These are phyloP conservation scores for Microchirus variegatus DNA, from an alignment of 2,797 vertebrate genomes.

Conservation along the genomic window DNA sequence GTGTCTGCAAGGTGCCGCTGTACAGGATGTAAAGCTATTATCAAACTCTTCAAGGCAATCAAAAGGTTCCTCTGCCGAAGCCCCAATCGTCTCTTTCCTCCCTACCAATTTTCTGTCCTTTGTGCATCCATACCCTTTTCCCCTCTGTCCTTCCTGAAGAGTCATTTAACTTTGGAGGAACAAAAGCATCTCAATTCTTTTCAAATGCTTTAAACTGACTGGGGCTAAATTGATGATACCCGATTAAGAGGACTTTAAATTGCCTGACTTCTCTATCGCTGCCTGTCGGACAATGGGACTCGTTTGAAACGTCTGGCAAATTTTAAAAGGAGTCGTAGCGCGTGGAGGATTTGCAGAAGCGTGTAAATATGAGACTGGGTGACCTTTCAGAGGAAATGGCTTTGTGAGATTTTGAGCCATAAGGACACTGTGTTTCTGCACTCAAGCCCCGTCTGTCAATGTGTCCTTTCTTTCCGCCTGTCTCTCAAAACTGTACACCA, in stretches of 20 bases:
- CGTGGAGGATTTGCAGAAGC: constrained; percentile 41
- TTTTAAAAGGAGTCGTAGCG: constrained; percentile 10
- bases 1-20: constrained; percentile 39
- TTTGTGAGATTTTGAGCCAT: constrained; percentile 50
- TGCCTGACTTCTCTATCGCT: constrained; percentile 45
- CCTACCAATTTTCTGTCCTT: constrained; percentile 51
- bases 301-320: constrained; percentile 29
- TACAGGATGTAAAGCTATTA: constrained; percentile 71
- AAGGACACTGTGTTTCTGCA: constrained; percentile 68
- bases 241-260: constrained; percentile 55
- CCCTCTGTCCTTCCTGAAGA: constrained; percentile 39
- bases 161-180: constrained; percentile 48
- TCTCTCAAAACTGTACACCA: constrained; percentile 35
- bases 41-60: constrained; percentile 85
- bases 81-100: constrained; percentile 41
- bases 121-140: constrained; percentile 45
- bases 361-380: constrained; percentile 69
- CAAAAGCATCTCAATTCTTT: constrained; percentile 50
- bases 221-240: constrained; percentile 59
- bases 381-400: constrained; percentile 51
- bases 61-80: constrained; percentile 57
- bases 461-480: constrained; percentile 28
- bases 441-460: constrained; percentile 32
- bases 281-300: constrained; percentile 51
- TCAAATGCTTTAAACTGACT: constrained; percentile 69